Base-by-base conservation (phyloP, 1,140 invertebrate genomes). In the Drosophila funebris region DNA sequence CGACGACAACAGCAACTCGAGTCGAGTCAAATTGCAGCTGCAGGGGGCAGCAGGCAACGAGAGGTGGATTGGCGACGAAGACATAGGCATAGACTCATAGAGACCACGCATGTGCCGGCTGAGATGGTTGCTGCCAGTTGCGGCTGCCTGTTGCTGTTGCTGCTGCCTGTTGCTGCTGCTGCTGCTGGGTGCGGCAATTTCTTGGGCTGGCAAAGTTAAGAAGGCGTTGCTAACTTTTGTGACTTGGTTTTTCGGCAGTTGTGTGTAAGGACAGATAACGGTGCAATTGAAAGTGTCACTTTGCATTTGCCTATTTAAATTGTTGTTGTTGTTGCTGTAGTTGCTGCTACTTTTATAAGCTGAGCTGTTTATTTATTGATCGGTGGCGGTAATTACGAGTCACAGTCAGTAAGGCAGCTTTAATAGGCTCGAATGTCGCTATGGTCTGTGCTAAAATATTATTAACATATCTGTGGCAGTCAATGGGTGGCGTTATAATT, bases 331-430 rank as follows among this genome's bases (percentile, higher is more conserved):
- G 48, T 11, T 36, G 36, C 5, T 41, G 54, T 20, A 36, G 66
- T 8, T 43, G 54, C 22, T 36, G 64, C 7, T 39, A 22, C 52
- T 44, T 44, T 4, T 69, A 57, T 11, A 74, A 79, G 53, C 64
- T 63, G 69, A 78, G 75, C 79, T 82, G 64, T 82, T 83, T 83
- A 79, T 84, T 84, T 83, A 83, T 84, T 79, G 80, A 83, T 83
- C 70, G 78, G 52, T 43, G 39, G 79, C 73, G 53, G 73, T 84
- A 78, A 83, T 76, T 83, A 69, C 79, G 64, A 72, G 57, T 36
- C 48, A n/a, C 62, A 72, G 46, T 53, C 67, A 27, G 46, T 53
- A 18, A 43, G 57, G 22, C 58, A 18, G 52, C 56, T 61, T 76
- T 50, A 72, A 73, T 76, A 54, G 48, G n/a, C 33, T 63, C 43